Base-by-base conservation (phyloP, 2,888 invertebrate genomes). In the Leptura quadrifasciata region DNA sequence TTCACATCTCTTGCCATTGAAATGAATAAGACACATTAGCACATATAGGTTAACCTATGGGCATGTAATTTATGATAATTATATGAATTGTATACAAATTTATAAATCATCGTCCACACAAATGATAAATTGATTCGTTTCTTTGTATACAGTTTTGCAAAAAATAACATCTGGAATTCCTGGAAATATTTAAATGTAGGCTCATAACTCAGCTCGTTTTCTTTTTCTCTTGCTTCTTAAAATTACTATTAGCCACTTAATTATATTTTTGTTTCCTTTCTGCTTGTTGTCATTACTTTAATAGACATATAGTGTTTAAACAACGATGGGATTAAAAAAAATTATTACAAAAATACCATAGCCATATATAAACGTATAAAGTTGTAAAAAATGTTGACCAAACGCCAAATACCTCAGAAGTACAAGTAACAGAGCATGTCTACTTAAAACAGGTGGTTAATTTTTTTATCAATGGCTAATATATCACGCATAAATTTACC, bases 401-500 rank as follows among this genome's bases (percentile, higher is more conserved):
- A 18, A 55, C 18, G 18, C 55, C 55, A 18, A 55, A 18, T 55
- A 55, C 0, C 2, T 55, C 9, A 20, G 9, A 55, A 18, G 17
- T 55, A 18, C 35, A 47, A 20, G 21, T 64, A 64, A 64, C 35
- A 18, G 18, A 35, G 12, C 35, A 60, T 20, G 17, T 39, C 24
- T 47, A 24, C 47, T 70, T n/a, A 21, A 70, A 60, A 18, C 52
- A 47, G 24, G 70, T 52, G 60, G 21, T 63, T 31, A 12, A 72
- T 35, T 72, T 63, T 72, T 72, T 63, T 6, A 54, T 31, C 27
- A 72, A 10, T 15, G 21, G 58, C 47, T 63, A 72, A 76, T 76
- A 73, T 76, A 76, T 73, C 73, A 73, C 73, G 35, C 20, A 64
- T 64, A 68, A 24, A 76, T 31, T 58, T 72, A 27, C 76, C 58